Evolutionary conservation across 2,888 invertebrate species (phyloP), one percentile per base, ranked within the genome.

Genomic region (Oegoconia quadripuncta): DNA sequence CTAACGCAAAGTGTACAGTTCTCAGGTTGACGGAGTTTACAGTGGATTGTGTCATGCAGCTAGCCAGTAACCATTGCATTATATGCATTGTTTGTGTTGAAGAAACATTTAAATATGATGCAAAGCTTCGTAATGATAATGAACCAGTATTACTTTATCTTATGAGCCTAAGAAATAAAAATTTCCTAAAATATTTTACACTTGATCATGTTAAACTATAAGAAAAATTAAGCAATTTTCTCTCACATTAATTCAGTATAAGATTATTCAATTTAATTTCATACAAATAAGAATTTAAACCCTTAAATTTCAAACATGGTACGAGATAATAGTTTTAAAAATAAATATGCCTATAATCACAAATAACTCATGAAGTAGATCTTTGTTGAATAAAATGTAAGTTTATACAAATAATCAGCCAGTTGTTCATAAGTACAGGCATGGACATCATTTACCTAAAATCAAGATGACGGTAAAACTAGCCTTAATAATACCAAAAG

Each of bases 101-200:
- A 56, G 55, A 63, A 66, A 57, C 57, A 59, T 64, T 22, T 11
- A 60, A 55, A 59, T 50, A 56, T 61, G 62, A 70, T 71, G 74
- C 71, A 64, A 80, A 76, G 76, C 80, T 70, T 73, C 54, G 61
- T 67, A 67, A 64, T 63, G 69, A 62, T 67, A 67, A 64, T 63
- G 69, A 79, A 75, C 67, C 74, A 70, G 75, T 75, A 77, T 74
- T 80, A 84, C 77, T 83, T 83, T 76, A 75, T 74, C 83, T 83
- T 81, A 86, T 74, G 69, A 74, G 65, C 63, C 82, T 86, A 83
- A 78, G 68, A 79, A 80, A 78, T 77, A 76, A 77, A 73, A 72
- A 74, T 71, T 75, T 75, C 70, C 76, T 83, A 80, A 72, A 76
- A 73, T 83, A 84, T 79, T 74, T 74, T 82, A 86, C 79, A 82